Conservation (phyloP, 1,140 invertebrate genomes). For the Trypoxylus dichotomus region DNA sequence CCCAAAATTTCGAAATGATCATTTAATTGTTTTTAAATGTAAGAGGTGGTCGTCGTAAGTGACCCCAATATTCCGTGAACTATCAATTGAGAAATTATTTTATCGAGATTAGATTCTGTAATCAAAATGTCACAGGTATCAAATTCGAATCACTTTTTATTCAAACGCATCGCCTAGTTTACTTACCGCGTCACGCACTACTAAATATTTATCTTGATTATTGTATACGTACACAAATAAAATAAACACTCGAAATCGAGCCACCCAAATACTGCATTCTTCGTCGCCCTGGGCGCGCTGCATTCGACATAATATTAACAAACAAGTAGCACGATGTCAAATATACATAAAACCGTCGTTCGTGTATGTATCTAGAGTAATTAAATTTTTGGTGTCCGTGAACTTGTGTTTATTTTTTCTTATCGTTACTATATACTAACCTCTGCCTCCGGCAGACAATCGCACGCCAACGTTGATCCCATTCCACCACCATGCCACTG, state of each 20-base stretch:
- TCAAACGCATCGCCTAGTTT: background rate
- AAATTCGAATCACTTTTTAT: too few species aligned
- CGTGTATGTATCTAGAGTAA: background rate
- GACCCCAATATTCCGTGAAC: too few species aligned
- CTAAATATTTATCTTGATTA: background rate
- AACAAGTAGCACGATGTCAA: background rate
- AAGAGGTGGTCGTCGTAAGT: too few species aligned
- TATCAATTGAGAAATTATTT: too few species aligned
- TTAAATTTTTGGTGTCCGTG: background rate
- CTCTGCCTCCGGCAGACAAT: conserved; percentile 14
- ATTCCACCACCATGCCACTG: conserved; percentile 36
- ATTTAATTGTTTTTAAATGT: too few species aligned
- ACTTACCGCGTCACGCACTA: background rate
- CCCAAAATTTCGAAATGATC: too few species aligned
- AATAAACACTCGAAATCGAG: background rate
- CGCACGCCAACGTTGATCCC: conserved; percentile 32
- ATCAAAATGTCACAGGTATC: too few species aligned
- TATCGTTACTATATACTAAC: conserved; percentile 12
- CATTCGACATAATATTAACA: background rate
- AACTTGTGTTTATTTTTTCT: conserved; percentile 9
- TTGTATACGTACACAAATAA: background rate
- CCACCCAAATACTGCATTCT: background rate
- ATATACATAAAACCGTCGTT: background rate
- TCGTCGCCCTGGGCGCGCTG: background rate
- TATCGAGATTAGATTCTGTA: too few species aligned